A percentile compares a stretch with the other conserved stretches of the same genome.
Conservation (phyloP, 2,888 invertebrate genomes). For the Halictus quadricinctus region DNA sequence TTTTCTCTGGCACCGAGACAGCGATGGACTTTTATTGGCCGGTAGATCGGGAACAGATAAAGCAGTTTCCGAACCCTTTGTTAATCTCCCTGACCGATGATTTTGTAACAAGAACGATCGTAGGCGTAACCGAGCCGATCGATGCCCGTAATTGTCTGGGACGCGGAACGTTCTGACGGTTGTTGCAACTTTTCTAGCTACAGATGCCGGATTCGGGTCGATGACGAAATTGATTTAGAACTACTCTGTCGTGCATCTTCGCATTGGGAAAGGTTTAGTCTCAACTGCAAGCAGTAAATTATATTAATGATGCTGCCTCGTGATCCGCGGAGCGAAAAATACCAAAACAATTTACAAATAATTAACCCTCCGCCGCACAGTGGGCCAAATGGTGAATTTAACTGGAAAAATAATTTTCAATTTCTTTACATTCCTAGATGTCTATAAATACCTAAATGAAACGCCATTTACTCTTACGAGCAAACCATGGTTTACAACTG, state of each 20-base stretch:
- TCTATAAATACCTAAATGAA: not conserved
- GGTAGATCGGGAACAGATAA: slow-evolving; percentile 62
- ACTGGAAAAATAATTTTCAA: not conserved
- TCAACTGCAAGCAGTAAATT: not conserved
- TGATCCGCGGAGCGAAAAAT: not conserved
- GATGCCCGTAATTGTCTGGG: slow-evolving; percentile 69
- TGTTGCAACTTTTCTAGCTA: slow-evolving; percentile 67
- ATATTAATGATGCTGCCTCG: not conserved
- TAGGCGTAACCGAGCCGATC: slow-evolving; percentile 69
- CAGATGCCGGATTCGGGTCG: slow-evolving; percentile 19
- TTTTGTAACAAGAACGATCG: slow-evolving; percentile 70
- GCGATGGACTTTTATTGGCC: slow-evolving; percentile 53
- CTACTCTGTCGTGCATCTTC: slow-evolving; percentile 33
- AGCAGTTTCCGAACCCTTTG: slow-evolving; percentile 65
- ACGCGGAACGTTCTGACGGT: slow-evolving; percentile 62
- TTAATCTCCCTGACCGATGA: slow-evolving; percentile 66
- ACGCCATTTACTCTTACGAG: too few species aligned
- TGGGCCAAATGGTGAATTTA: too few species aligned
- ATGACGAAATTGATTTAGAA: slow-evolving; percentile 60
- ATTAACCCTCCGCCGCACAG: not conserved
- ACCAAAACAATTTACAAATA: not conserved
- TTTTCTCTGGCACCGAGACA: slow-evolving; percentile 39
- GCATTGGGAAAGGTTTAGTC: slow-evolving; percentile 12
- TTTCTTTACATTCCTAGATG: not conserved
- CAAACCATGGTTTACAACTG: too few species aligned